phyloP scores from a whole-genome alignment of 1,140 invertebrate genomes.

The Drosophila persimilis region DNA sequence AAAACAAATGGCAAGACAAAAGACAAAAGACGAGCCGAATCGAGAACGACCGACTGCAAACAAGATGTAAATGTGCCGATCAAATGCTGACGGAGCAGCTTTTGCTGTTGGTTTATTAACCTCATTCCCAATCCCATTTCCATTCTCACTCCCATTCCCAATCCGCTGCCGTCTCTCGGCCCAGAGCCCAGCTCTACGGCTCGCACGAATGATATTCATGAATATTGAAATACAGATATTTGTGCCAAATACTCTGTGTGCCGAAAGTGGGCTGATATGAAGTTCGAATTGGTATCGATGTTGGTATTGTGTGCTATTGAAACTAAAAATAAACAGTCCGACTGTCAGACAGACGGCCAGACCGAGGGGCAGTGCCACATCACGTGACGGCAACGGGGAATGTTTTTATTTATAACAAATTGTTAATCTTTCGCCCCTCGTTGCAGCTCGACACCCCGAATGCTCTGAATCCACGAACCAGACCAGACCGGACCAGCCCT shows the following conservation, averaged over 20 bases:
- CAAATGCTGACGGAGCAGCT: constrained; percentile 58
- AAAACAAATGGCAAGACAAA: constrained; percentile 21
- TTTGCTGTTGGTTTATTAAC: constrained; percentile 72
- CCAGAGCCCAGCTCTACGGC: neutral
- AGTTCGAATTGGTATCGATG: constrained; percentile 1
- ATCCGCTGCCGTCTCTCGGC: constrained; percentile 8
- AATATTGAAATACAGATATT: too few relatives aligned
- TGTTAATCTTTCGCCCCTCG: constrained; percentile 16
- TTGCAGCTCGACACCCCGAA: constrained; percentile 55
- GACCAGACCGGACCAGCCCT: neutral
- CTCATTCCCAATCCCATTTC: constrained; percentile 22
- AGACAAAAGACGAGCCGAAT: constrained; percentile 15
- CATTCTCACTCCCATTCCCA: too few relatives aligned
- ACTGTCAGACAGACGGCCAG: neutral
- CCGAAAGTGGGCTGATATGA: constrained; percentile 21
- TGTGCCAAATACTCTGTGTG: neutral
- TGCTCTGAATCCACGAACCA: constrained; percentile 6
- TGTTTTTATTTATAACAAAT: constrained; percentile 20
- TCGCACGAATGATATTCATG: too few relatives aligned
- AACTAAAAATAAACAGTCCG: constrained; percentile 35
- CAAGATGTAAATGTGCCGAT: constrained; percentile 74
- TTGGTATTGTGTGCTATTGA: constrained; percentile 18
- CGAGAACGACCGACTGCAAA: constrained; percentile 60
- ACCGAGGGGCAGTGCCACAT: constrained; percentile 1
- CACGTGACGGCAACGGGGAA: neutral